These are phyloP conservation scores for Acipenser ruthenus DNA, from an alignment of 2,797 vertebrate genomes.

Conservation along the genomic window DNA sequence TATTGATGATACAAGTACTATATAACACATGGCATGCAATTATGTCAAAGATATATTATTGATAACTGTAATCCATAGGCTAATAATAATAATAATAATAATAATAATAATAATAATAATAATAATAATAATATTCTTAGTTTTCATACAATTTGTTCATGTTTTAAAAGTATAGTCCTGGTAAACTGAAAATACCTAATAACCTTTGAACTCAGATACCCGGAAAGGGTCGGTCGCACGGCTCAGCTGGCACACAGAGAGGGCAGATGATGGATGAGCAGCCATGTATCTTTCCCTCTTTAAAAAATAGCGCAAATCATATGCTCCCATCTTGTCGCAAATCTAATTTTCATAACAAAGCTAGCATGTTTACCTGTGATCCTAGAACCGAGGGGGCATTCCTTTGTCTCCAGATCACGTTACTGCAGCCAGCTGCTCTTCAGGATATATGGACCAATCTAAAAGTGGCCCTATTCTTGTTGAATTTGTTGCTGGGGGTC, in stretches of 20 bases:
- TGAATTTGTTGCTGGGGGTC: constrained; percentile 49
- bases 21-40: too few species aligned
- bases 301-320: constrained; percentile 55
- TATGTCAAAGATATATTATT: too few species aligned
- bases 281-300: constrained; percentile 36
- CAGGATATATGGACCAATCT: constrained; percentile 44
- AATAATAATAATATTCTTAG: background rate
- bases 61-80: too few species aligned
- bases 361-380: constrained; percentile 70
- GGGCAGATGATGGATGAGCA: constrained; percentile 62
- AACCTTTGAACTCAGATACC: too few species aligned
- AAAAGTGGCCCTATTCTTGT: constrained; percentile 52
- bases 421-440: constrained; percentile 81
- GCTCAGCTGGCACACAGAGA: constrained; percentile 57
- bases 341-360: constrained; percentile 69
- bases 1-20: too few species aligned
- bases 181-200: too few species aligned
- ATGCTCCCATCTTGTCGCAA: constrained; percentile 51
- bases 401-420: constrained; percentile 78
- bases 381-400: constrained; percentile 63
- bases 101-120: constrained; percentile 2
- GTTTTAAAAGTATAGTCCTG: too few species aligned
- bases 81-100: background rate
- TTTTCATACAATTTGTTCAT: too few species aligned
- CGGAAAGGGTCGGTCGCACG: constrained; percentile 76